phyloP scores from a whole-genome alignment of 2,113 vertebrate genomes.

The Ophthalmolycus amberensis region DNA sequence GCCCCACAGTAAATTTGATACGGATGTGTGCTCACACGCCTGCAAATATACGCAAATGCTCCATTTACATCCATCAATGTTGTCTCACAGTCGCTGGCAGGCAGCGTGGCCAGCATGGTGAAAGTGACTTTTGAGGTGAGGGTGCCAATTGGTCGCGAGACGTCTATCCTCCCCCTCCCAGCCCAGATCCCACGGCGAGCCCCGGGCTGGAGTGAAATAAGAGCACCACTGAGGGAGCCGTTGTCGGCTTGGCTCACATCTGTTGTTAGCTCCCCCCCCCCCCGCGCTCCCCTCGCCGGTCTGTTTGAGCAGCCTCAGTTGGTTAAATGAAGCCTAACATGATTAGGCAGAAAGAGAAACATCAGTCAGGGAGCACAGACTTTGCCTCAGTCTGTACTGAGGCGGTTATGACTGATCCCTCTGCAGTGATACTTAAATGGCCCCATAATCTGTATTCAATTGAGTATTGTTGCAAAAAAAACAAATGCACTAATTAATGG shows the following conservation, averaged over 20 bases:
- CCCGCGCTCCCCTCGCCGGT: constrained; percentile 40
- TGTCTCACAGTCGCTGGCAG: constrained; percentile 11
- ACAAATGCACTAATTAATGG: neutral
- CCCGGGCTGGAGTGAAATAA: constrained; percentile 64
- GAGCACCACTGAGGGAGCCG: constrained; percentile 57
- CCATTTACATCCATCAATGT: neutral
- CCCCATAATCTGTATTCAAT: neutral
- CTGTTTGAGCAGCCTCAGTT: constrained; percentile 56
- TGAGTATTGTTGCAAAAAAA: neutral
- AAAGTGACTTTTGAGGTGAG: constrained; percentile 53
- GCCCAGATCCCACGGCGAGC: constrained; percentile 54
- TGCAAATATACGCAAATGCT: constrained; percentile 20
- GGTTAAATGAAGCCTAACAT: constrained; percentile 56
- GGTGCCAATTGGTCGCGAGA: constrained; percentile 32
- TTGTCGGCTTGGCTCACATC: constrained; percentile 39
- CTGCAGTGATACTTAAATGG: neutral
- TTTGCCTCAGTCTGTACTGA: constrained; percentile 21
- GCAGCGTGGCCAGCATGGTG: constrained; percentile 13
- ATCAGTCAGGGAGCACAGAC: constrained; percentile 20
- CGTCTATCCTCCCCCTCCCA: constrained; percentile 37
- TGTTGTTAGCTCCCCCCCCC: constrained; percentile 49
- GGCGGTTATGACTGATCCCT: constrained; percentile 5
- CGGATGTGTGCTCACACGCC: neutral
- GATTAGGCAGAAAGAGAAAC: constrained; percentile 54
- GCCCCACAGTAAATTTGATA: neutral